Evolutionary conservation across 2,797 vertebrate genomes (phyloP).

Genomic region (Galago senegalensis): DNA sequence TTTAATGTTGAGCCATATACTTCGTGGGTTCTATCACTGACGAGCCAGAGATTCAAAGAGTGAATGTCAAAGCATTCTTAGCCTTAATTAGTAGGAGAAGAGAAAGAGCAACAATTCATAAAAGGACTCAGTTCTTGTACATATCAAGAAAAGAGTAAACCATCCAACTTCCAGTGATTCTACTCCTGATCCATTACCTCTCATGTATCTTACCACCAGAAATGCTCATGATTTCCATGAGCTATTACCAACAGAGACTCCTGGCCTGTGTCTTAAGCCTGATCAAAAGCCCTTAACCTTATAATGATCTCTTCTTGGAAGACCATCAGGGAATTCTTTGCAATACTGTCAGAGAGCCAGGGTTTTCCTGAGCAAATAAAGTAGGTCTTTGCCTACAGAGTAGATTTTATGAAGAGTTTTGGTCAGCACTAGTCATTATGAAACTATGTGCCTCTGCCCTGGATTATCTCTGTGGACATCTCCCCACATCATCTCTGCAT

Average conservation of each 20-base stretch:
- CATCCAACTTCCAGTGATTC: not conserved
- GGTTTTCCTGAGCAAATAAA: slow-evolving; percentile 24
- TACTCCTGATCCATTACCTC: not conserved
- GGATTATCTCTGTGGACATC: slow-evolving; percentile 69
- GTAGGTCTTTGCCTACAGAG: slow-evolving; percentile 55
- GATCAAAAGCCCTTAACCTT: slow-evolving; percentile 22
- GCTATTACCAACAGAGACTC: not conserved
- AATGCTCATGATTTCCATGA: slow-evolving; percentile 22
- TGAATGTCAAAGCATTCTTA: slow-evolving; percentile 33
- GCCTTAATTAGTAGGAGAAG: slow-evolving; percentile 28
- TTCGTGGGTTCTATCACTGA: slow-evolving; percentile 41
- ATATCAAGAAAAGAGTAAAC: slow-evolving; percentile 10
- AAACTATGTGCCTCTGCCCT: slow-evolving; percentile 57
- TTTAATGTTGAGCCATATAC: slow-evolving; percentile 65
- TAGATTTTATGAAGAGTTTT: slow-evolving; percentile 75
- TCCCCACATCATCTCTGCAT: not conserved
- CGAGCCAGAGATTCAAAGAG: slow-evolving; percentile 20
- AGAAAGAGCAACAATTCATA: not conserved
- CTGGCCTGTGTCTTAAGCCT: not conserved
- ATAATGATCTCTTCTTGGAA: slow-evolving; percentile 4
- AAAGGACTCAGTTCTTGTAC: not conserved
- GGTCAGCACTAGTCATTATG: slow-evolving; percentile 67
- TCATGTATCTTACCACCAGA: not conserved
- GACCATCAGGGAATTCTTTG: not conserved
- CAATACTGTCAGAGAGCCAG: not conserved